Base-by-base conservation (phyloP, 2,888 invertebrate genomes). In the Amphipoea oculea region DNA sequence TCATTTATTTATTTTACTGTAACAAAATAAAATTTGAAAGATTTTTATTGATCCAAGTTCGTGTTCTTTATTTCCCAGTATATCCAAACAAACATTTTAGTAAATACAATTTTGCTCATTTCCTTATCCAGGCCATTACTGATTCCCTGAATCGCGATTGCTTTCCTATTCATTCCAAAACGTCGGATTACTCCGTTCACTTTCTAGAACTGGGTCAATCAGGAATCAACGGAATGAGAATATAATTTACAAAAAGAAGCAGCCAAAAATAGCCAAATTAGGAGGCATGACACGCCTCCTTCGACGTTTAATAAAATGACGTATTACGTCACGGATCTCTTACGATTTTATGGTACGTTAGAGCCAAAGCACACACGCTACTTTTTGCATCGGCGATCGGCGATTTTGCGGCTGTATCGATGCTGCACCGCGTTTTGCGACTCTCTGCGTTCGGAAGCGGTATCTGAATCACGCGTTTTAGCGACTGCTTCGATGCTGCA, bases 231-330 rank as follows among this genome's bases (percentile, higher is more conserved):
- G 69, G 54, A 75, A 79, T 51, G 45, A 54, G 63, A 74, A 83
- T 69, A 73, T 79, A 74, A 83, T 83, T 73, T 76, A 62, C 51
- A 60, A 36, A 66, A 83, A 66, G 54, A 72, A 74, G 68, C 73
- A 70, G 36, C 42, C 51, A 51, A 67, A 65, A 75, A 80, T 87
- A 79, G 79, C 63, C n/a, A 67, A 85, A 89, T 76, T 80, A 79
- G 67, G 40, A 73, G 20, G 65, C 77, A 81, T 78, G 73, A 82
- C 60, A 73, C 70, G 78, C 77, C 68, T 80, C 45, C 36, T 70
- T 42, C 60, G 42, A 76, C 60, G 62, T 89, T 89, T 85, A 88
- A 88, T 85, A 89, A 88, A 88, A 88, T 89, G 67, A 89, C 67
- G 62, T 74, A 76, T 88, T 62, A 76, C 75, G 73, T 79, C 73